phyloP scores from a whole-genome alignment of 2,797 vertebrate genomes.

The Rhinoraja longicauda region DNA sequence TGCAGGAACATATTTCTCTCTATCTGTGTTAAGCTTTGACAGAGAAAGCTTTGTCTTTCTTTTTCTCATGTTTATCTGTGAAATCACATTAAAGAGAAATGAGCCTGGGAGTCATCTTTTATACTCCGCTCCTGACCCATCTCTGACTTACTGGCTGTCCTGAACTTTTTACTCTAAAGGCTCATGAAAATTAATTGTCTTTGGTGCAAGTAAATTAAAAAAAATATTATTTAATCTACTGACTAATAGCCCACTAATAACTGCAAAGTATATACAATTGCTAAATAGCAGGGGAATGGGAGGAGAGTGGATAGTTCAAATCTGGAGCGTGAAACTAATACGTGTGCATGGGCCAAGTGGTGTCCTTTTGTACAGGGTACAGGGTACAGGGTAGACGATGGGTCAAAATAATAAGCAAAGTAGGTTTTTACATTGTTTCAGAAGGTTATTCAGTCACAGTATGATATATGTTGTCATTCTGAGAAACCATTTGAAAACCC shows the following conservation, averaged over 20 bases:
- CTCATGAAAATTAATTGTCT: slow-evolving; percentile 13
- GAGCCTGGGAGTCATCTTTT: background rate
- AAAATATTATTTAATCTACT: slow-evolving; percentile 14
- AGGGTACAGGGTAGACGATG: background rate
- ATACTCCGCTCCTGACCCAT: background rate
- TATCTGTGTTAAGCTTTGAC: background rate
- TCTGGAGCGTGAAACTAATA: background rate
- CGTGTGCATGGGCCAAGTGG: background rate
- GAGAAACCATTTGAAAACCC: background rate
- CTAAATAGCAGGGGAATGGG: background rate
- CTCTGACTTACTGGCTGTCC: background rate
- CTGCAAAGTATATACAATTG: background rate
- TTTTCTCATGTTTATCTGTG: background rate
- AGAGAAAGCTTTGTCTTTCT: background rate
- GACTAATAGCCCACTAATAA: background rate
- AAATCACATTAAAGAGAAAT: background rate
- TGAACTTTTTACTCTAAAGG: background rate
- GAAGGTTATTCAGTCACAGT: background rate
- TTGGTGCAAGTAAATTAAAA: background rate
- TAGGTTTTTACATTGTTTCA: too few species aligned
- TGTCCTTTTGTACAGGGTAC: background rate
- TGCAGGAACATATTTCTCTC: background rate
- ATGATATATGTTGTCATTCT: background rate
- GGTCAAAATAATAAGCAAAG: background rate
- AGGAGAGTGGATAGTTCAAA: background rate